These are phyloP conservation scores for Ambastaia sidthimunki DNA, from an alignment of 2,797 vertebrate genomes.

Conservation along the genomic window DNA sequence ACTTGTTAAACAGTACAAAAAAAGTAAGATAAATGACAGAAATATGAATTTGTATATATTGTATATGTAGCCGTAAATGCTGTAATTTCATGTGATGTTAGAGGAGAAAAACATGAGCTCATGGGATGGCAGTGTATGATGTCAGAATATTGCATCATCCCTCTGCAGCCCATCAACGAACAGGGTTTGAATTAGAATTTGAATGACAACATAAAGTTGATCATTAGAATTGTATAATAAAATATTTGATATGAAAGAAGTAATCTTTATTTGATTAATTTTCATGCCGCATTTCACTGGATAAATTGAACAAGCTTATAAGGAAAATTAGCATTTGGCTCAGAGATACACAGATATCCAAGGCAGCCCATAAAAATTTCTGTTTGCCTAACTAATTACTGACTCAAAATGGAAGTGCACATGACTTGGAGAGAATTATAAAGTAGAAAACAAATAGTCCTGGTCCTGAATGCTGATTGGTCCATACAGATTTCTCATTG, in stretches of 20 bases:
- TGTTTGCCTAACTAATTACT: background rate
- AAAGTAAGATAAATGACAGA: too few relatives aligned
- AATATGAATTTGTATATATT: too few relatives aligned
- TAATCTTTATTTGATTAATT: too few relatives aligned
- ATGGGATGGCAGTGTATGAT: too few relatives aligned
- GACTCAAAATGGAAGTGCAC: background rate
- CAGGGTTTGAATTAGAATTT: background rate
- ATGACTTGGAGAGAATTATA: background rate
- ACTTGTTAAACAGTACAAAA: too few relatives aligned
- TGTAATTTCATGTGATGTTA: too few relatives aligned
- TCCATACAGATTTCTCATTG: background rate
- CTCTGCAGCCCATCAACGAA: background rate
- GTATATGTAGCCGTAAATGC: too few relatives aligned
- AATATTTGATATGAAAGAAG: slow-evolving; percentile 13
- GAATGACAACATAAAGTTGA: background rate
- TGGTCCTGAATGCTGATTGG: background rate
- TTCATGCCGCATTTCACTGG: background rate
- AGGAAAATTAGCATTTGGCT: slow-evolving; percentile 22
- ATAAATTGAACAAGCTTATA: slow-evolving; percentile 34
- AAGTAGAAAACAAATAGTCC: background rate
- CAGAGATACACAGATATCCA: slow-evolving; percentile 20
- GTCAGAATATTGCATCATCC: too few relatives aligned
- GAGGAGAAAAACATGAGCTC: too few relatives aligned
- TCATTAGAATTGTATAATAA: slow-evolving; percentile 16
- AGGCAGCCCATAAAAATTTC: background rate